Percentiles rank a stretch among this genome's conserved stretches.
These are phyloP conservation scores for Galleria mellonella DNA, from an alignment of 1,140 invertebrate species.

Conservation along the genomic window DNA sequence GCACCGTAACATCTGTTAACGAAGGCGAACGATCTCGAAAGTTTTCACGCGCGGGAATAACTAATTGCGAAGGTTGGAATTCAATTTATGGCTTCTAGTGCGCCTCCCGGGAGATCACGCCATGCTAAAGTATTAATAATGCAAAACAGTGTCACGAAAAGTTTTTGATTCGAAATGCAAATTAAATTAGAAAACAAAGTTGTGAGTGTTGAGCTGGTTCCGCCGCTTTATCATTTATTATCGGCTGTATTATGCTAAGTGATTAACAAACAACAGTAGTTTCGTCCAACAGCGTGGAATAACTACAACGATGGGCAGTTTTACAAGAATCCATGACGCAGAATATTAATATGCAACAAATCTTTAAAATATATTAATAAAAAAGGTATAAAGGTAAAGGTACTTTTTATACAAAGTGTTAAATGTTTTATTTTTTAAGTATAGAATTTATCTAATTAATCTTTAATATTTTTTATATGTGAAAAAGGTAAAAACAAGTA, in stretches of 20 bases:
- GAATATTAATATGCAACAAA: too few relatives aligned
- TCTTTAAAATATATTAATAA: too few relatives aligned
- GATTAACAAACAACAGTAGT: conserved; percentile 26
- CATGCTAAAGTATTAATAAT: conserved; percentile 71
- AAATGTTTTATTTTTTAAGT: too few relatives aligned
- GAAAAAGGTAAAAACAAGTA: too few relatives aligned
- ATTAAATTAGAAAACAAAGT: conserved; percentile 70
- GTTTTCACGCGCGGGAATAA: conserved; percentile 73
- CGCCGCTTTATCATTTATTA: conserved; percentile 42
- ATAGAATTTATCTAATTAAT: too few relatives aligned
- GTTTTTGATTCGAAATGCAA: conserved; percentile 72
- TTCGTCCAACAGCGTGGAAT: conserved; percentile 6
- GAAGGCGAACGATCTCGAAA: conserved; percentile 73
- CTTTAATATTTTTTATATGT: too few relatives aligned
- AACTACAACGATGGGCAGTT: not conserved
- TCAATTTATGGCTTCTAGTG: conserved; percentile 72
- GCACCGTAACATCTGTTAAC: conserved; percentile 74
- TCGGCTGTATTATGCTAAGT: conserved; percentile 36
- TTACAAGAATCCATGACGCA: not conserved
- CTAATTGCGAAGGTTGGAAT: conserved; percentile 74
- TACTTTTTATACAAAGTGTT: too few relatives aligned
- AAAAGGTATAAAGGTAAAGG: too few relatives aligned
- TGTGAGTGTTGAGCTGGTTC: conserved; percentile 47
- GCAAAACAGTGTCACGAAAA: conserved; percentile 74
- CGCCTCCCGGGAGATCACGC: conserved; percentile 66